Conservation (phyloP, 2,113 vertebrate species). For the Crotalus viridis region DNA sequence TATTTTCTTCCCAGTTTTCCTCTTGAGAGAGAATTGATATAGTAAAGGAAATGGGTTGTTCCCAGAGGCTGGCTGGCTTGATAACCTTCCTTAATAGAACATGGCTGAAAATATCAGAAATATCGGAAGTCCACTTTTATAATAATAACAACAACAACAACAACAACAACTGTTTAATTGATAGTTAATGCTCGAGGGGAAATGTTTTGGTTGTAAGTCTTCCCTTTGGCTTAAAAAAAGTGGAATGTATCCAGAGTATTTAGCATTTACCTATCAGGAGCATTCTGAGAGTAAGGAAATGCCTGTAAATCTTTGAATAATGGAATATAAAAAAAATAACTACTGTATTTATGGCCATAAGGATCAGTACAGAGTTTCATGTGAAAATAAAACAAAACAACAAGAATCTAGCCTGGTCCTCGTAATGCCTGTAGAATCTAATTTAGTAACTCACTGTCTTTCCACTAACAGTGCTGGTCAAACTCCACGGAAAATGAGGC, state of each 20-base stretch:
- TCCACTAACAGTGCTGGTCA: slow-evolving; percentile 83
- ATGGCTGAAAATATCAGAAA: neutral
- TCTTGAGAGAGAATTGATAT: neutral
- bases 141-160: too few species aligned
- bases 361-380: neutral
- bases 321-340: neutral
- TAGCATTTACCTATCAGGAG: neutral
- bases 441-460: slow-evolving; percentile 45
- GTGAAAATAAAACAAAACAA: neutral
- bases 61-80: too few species aligned
- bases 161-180: neutral
- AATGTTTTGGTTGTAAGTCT: neutral
- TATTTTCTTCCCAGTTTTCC: neutral
- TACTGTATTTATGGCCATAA: neutral
- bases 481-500: slow-evolving; percentile 87
- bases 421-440: neutral
- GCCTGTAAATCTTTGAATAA: neutral
- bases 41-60: neutral
- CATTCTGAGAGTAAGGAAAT: neutral
- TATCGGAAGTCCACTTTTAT: neutral
- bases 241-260: neutral
- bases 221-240: neutral
- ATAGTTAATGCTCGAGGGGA: neutral
- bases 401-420: neutral
- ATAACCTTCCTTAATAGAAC: neutral